Percentiles rank a stretch among this genome's conserved stretches.
Evolutionary conservation across 2,888 invertebrate genomes (phyloP).

Genomic region (Morpho helenor): DNA sequence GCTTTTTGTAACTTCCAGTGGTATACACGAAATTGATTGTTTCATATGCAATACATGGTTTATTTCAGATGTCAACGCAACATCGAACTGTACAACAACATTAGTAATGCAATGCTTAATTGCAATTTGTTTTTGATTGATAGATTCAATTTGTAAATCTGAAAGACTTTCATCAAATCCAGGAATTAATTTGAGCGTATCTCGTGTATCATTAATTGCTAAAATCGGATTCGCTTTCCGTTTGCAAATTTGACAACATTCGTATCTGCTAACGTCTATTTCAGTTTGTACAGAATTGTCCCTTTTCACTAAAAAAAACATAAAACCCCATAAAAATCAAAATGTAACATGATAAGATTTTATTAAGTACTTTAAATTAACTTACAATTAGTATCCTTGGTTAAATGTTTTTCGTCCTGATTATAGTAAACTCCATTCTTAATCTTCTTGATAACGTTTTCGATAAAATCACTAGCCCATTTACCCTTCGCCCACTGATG

Average conservation of each 20-base stretch:
- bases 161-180: slow-evolving; percentile 46
- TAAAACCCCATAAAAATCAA: background rate
- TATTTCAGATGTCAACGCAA: slow-evolving; percentile 38
- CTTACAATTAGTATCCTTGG: slow-evolving; percentile 2
- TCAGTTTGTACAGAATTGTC: slow-evolving; percentile 44
- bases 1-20: slow-evolving; percentile 38
- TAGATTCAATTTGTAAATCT: slow-evolving; percentile 32
- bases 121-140: slow-evolving; percentile 43
- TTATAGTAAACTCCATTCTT: slow-evolving; percentile 56
- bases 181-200: slow-evolving; percentile 35
- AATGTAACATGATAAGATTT: background rate
- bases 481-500: slow-evolving; percentile 50
- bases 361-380: background rate
- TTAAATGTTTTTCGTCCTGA: slow-evolving; percentile 34
- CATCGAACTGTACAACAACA: slow-evolving; percentile 57
- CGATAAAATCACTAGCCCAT: slow-evolving; percentile 60
- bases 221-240: background rate
- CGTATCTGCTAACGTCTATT: slow-evolving; percentile 30
- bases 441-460: slow-evolving; percentile 61
- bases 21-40: slow-evolving; percentile 38
- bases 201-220: slow-evolving; percentile 4
- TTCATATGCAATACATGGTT: slow-evolving; percentile 27
- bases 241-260: slow-evolving; percentile 33
- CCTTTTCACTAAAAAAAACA: slow-evolving; percentile 30
- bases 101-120: slow-evolving; percentile 57